Evolutionary conservation across 2,797 vertebrate genomes (phyloP).

Genomic region (Falco biarmicus): DNA sequence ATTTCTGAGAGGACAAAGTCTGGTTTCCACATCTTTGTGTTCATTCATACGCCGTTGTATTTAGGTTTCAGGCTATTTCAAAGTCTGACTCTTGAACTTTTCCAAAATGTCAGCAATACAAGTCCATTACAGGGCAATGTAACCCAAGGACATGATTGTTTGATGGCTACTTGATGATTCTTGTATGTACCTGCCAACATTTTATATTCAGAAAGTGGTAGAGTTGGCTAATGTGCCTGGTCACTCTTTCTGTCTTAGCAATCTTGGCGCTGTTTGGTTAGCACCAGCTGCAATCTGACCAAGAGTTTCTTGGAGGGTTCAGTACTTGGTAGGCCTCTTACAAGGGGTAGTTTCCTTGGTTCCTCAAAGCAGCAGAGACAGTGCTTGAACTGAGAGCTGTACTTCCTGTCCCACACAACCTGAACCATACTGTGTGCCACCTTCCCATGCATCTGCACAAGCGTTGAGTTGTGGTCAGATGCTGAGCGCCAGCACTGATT

Average conservation of each 20-base stretch:
- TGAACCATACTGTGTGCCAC: not conserved
- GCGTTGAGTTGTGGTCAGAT: not conserved
- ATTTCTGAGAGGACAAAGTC: not conserved
- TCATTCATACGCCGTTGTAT: not conserved
- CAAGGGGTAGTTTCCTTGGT: not conserved
- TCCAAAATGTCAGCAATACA: not conserved
- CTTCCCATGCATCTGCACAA: not conserved
- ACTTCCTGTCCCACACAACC: not conserved
- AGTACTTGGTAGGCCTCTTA: rapidly evolving
- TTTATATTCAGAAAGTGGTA: not conserved
- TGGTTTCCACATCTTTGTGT: not conserved
- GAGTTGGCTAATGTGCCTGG: not conserved
- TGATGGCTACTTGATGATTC: not conserved
- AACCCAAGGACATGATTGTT: not conserved
- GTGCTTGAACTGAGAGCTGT: not conserved
- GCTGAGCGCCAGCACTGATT: not conserved
- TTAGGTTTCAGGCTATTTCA: not conserved
- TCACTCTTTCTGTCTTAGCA: not conserved
- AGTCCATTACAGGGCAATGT: not conserved
- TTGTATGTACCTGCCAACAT: not conserved
- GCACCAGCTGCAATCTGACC: not conserved
- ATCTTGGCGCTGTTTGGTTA: not conserved
- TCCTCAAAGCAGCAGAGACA: not conserved
- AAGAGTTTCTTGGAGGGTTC: not conserved
- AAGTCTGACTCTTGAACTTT: not conserved